phyloP scores from a whole-genome alignment of 1,140 invertebrate species.

The Zaprionus taronus region DNA sequence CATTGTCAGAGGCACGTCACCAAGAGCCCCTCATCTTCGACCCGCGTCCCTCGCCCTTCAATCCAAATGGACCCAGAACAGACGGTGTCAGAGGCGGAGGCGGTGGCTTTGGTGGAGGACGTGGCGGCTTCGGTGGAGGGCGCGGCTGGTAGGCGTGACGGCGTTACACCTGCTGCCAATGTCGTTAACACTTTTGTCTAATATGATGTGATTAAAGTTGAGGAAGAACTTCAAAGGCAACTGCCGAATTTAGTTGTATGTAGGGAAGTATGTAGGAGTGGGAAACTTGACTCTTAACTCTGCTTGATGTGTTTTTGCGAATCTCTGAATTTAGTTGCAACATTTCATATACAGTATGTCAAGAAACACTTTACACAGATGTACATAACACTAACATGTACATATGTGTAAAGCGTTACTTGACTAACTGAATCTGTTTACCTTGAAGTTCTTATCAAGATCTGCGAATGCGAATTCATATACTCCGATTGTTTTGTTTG shows the following conservation, averaged over 20 bases:
- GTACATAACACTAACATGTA: too few species aligned
- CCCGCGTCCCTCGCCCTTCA: slow-evolving; percentile 58
- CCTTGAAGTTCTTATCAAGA: too few species aligned
- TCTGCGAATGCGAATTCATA: too few species aligned
- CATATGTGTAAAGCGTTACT: too few species aligned
- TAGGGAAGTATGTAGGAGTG: too few species aligned
- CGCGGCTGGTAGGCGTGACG: slow-evolving; percentile 3
- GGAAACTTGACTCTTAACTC: too few species aligned
- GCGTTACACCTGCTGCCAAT: slow-evolving; percentile 18
- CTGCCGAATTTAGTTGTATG: slow-evolving; percentile 48
- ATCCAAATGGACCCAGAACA: slow-evolving; percentile 51
- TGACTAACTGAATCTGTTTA: too few species aligned
- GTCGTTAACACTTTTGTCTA: slow-evolving; percentile 64
- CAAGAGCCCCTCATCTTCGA: slow-evolving; percentile 28
- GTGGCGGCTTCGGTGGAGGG: slow-evolving; percentile 2
- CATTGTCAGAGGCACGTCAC: slow-evolving; percentile 12
- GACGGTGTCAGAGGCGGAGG: background rate
- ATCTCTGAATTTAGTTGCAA: too few species aligned
- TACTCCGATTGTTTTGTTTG: too few species aligned
- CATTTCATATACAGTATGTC: too few species aligned
- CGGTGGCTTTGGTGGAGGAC: slow-evolving; percentile 4
- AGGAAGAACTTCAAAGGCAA: slow-evolving; percentile 53
- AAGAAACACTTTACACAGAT: too few species aligned
- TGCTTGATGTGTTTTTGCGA: too few species aligned
- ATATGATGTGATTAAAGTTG: slow-evolving; percentile 69